Evolutionary conservation across 1,140 invertebrate species (phyloP), one percentile per base, ranked within the genome.

Genomic region (Nebria ingens): DNA sequence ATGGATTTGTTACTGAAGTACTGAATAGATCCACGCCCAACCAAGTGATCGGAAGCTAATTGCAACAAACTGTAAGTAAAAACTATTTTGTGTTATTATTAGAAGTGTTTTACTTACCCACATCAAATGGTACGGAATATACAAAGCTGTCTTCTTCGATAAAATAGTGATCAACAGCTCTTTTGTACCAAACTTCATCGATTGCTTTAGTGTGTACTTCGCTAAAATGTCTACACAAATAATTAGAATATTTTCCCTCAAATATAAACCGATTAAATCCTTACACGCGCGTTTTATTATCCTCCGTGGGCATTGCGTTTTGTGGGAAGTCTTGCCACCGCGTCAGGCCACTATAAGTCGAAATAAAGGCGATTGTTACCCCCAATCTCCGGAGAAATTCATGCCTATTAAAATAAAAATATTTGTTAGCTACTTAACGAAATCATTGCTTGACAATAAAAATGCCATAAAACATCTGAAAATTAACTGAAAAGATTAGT

Each of bases 181-280:
- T 77, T 59, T 85, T 84, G 68, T 98, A 98, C 89, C 92, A 97
- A 4, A 91, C 78, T 69, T 96, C 92, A 67, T 97, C 91, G 40
- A 91, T 93, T 1, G 93, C 86, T 52, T 80, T 74, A 3, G 83
- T 86, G 69, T 89, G 82, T 42, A 79, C 71, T 57, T 89, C 82
- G 21, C 88, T 85, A 64, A 93, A 93, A 55, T 86, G 82, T 11
- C 83, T 86, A 61, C 13, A 69, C 25, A 34, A 34, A 6, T 34
- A 34, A 34, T 34, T n/a, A 34, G 6, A n/a, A 34, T 34, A 34
- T 34, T 9, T 6, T n/a, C 6, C 25, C n/a, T 34, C 25, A 34
- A 34, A 34, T 34, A 34, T 9, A 34, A 34, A 34, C 6, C 25
- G n/a, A 34, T 34, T 34, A 9, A n/a, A n/a, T 34, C 6, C 15